A percentile compares a stretch with the other conserved stretches of the same genome.
Evolutionary conservation across 2,797 vertebrate species (phyloP).

Genomic region (Sylvia borin): DNA sequence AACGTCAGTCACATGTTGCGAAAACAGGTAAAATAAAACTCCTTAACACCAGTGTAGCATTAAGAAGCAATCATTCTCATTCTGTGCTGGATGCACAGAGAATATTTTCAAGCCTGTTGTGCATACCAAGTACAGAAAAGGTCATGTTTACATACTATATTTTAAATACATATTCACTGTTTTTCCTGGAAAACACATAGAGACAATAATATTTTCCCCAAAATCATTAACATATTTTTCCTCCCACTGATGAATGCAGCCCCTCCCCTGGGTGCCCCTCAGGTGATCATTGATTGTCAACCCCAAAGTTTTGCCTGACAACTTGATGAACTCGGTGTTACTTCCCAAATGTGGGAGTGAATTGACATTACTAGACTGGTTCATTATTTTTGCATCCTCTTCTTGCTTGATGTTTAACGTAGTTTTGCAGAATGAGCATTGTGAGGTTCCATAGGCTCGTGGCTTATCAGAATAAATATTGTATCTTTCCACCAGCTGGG

Average conservation of each 20-base stretch:
- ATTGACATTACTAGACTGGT: neutral
- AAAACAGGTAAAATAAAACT: neutral
- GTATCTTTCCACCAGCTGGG: neutral
- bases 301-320: neutral
- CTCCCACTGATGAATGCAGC: neutral
- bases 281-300: neutral
- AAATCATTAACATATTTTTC: neutral
- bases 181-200: neutral
- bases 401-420: fast-evolving
- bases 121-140: neutral
- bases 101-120: neutral
- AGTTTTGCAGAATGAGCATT: neutral
- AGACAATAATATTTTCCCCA: neutral
- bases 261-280: neutral
- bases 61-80: neutral
- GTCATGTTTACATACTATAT: neutral
- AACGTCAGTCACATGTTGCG: neutral
- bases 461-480: neutral
- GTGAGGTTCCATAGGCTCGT: neutral
- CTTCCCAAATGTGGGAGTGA: neutral
- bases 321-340: neutral
- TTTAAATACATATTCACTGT: neutral
- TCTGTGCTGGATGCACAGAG: neutral
- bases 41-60: neutral
- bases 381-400: neutral